Evolutionary conservation across 2,113 vertebrate species (phyloP).

Genomic region (Melanostigma gelatinosum): DNA sequence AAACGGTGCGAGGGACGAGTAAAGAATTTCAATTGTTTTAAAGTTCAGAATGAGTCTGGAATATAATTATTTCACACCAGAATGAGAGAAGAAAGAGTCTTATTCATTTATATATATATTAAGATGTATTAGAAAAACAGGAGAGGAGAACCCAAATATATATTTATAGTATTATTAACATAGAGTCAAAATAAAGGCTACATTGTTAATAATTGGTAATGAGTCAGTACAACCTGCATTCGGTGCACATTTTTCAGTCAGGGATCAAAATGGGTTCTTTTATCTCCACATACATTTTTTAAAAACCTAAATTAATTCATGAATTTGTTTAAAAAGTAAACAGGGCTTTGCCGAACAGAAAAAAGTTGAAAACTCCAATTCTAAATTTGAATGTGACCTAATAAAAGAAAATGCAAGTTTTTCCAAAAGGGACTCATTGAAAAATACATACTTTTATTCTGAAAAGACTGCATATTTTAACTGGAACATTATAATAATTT

Average conservation of each 20-base stretch:
- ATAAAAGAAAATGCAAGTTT: neutral
- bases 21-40: conserved; percentile 7
- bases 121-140: neutral
- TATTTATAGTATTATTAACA: conserved; percentile 14
- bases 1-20: neutral
- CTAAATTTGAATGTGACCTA: neutral
- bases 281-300: neutral
- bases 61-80: neutral
- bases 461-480: neutral
- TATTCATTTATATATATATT: neutral
- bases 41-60: conserved; percentile 12
- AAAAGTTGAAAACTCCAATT: neutral
- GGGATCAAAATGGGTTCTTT: neutral
- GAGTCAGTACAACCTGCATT: neutral
- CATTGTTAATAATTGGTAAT: neutral
- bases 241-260: neutral
- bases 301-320: neutral
- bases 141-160: neutral
- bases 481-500: neutral
- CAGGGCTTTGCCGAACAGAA: neutral
- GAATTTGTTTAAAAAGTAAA: conserved; percentile 2
- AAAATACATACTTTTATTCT: conserved; percentile 28
- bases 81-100: neutral
- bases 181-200: conserved; percentile 9
- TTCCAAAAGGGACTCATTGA: neutral